A percentile compares a stretch with the other conserved stretches of the same genome.
Evolutionary conservation across 2,113 vertebrate species (phyloP).

Genomic region (Amphiprion percula): DNA sequence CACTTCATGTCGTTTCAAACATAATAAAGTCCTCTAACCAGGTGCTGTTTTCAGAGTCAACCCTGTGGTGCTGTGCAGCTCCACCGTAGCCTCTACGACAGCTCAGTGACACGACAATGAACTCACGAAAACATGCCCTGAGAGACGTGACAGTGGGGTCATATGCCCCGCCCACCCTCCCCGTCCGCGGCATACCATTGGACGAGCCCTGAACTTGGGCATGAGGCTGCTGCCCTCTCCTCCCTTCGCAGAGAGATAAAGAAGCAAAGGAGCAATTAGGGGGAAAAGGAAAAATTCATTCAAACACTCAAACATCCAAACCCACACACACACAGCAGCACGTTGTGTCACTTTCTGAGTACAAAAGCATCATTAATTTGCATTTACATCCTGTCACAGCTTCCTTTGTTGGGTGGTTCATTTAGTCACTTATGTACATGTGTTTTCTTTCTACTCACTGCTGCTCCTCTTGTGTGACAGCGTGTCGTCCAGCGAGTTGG

Average conservation of each 20-base stretch:
- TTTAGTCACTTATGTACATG: not conserved
- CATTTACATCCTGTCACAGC: not conserved
- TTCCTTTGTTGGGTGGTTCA: not conserved
- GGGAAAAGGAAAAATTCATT: conserved; percentile 30
- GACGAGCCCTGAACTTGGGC: conserved; percentile 81
- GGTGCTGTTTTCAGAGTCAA: conserved; percentile 37
- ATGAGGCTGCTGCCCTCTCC: conserved; percentile 83
- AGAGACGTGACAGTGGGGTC: conserved; percentile 66
- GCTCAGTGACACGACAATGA: conserved; percentile 70
- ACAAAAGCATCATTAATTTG: not conserved
- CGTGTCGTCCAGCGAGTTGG: conserved; percentile 95
- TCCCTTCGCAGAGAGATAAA: conserved; percentile 80
- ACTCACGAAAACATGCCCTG: conserved; percentile 79
- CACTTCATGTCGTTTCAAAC: not conserved
- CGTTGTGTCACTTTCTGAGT: not conserved
- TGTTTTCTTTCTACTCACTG: conserved; percentile 88
- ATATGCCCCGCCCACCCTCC: conserved; percentile 71
- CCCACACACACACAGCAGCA: not conserved
- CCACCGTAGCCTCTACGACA: conserved; percentile 55
- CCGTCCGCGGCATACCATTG: conserved; percentile 82
- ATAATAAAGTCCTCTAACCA: conserved; percentile 1
- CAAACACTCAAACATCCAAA: conserved; percentile 33
- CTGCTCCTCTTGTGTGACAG: conserved; percentile 93
- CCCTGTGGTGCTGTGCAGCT: conserved; percentile 60
- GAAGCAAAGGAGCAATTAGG: conserved; percentile 78